A percentile compares a stretch with the other conserved stretches of the same genome.
phyloP scores from a whole-genome alignment of 2,113 vertebrate species.

The Baryphthengus martii region DNA sequence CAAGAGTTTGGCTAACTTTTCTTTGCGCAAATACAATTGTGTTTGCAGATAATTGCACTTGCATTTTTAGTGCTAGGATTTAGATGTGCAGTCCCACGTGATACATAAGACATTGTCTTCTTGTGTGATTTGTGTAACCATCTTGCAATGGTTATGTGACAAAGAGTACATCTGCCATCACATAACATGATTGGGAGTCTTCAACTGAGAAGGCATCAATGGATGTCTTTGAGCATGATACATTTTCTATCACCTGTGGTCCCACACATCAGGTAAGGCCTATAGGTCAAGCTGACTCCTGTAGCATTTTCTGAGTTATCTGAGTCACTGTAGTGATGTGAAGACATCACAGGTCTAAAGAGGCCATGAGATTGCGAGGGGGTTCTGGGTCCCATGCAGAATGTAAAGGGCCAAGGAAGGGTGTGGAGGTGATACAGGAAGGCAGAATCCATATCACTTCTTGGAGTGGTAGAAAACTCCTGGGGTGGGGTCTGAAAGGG shows the following conservation, averaged over 20 bases:
- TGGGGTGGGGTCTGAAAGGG: neutral
- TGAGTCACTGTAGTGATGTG: neutral
- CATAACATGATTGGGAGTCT: neutral
- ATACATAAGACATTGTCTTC: neutral
- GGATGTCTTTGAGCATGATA: neutral
- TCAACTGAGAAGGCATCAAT: neutral
- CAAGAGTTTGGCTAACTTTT: neutral
- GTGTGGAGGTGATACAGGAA: neutral
- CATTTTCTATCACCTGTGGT: neutral
- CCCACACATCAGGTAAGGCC: neutral
- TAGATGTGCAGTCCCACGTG: neutral
- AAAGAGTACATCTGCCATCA: neutral
- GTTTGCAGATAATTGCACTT: neutral
- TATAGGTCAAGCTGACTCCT: neutral
- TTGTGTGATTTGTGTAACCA: neutral
- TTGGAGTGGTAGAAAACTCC: neutral
- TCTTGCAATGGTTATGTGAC: neutral
- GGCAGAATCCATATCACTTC: neutral
- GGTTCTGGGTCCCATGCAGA: neutral
- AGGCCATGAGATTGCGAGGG: neutral
- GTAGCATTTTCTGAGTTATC: neutral
- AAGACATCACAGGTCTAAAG: neutral
- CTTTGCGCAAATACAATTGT: neutral
- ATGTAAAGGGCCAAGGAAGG: neutral
- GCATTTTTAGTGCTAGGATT: neutral